These are phyloP conservation scores for Pseudomyrmex pallidus DNA, from an alignment of 1,140 invertebrate species.

Conservation along the genomic window DNA sequence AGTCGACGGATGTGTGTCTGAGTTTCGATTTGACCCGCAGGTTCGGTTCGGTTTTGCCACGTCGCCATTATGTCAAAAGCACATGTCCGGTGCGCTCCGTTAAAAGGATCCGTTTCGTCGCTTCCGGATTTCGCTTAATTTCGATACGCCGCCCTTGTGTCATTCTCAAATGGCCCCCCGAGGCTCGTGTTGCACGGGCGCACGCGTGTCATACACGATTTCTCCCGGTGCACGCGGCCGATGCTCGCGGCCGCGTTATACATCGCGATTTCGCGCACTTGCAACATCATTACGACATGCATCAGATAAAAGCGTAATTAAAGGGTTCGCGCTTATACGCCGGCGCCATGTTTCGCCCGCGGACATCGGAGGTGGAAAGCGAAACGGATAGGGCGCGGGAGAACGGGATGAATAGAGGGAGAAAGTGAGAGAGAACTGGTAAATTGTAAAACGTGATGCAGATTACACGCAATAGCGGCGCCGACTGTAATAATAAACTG, in stretches of 20 bases:
- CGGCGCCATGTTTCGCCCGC: slow-evolving; percentile 58
- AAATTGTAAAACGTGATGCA: slow-evolving; percentile 81
- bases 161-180: slow-evolving; percentile 4
- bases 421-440: slow-evolving; percentile 30
- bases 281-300: slow-evolving; percentile 76
- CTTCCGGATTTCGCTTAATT: slow-evolving; percentile 48
- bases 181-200: slow-evolving; percentile 15
- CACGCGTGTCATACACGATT: slow-evolving; percentile 15
- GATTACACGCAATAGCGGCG: slow-evolving; percentile 76
- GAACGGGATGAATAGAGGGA: neutral
- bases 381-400: slow-evolving; percentile 36
- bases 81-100: neutral
- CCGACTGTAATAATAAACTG: slow-evolving; percentile 80
- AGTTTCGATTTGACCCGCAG: neutral
- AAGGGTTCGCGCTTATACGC: slow-evolving; percentile 74
- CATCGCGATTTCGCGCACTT: slow-evolving; percentile 65
- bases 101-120: slow-evolving; percentile 12
- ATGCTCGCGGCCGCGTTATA: slow-evolving; percentile 18
- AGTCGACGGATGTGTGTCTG: neutral
- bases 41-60: neutral
- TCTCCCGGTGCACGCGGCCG: neutral
- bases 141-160: slow-evolving; percentile 16
- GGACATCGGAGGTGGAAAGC: neutral
- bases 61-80: slow-evolving; percentile 16
- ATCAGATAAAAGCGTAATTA: slow-evolving; percentile 82